A percentile compares a stretch with the other conserved stretches of the same genome.
phyloP scores from a whole-genome alignment of 1,140 invertebrate genomes.

The Papilio xuthus region DNA sequence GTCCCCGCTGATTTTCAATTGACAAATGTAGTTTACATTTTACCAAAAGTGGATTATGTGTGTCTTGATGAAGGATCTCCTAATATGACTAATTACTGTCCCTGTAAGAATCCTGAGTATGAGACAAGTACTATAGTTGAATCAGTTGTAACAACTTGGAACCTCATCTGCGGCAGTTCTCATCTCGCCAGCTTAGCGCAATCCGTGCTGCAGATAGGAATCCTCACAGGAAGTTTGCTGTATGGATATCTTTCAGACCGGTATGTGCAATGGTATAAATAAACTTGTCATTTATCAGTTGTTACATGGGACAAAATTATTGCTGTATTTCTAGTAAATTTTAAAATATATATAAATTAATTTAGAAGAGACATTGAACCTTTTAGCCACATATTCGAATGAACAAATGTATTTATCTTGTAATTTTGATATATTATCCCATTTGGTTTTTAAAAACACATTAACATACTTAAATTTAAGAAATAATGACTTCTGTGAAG shows the following conservation, averaged over 20 bases:
- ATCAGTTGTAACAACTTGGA: slow-evolving; percentile 80
- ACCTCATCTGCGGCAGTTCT: slow-evolving; percentile 76
- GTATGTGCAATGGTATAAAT: slow-evolving; percentile 48
- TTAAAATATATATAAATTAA: no score
- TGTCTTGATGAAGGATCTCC: slow-evolving; percentile 77
- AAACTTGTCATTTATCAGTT: no score
- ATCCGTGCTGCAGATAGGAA: slow-evolving; percentile 80
- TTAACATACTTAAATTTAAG: background rate
- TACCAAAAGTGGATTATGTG: slow-evolving; percentile 83
- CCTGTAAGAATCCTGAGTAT: slow-evolving; percentile 71
- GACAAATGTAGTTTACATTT: slow-evolving; percentile 85
- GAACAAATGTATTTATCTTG: no score
- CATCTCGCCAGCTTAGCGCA: slow-evolving; percentile 78
- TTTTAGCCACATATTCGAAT: no score
- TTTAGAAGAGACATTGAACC: no score
- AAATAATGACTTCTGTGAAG: slow-evolving; percentile 25
- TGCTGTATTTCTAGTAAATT: no score
- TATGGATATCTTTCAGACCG: slow-evolving; percentile 80
- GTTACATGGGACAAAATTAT: no score
- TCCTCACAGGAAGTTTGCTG: slow-evolving; percentile 77
- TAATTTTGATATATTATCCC: no score
- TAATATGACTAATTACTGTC: slow-evolving; percentile 69
- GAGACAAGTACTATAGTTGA: slow-evolving; percentile 72
- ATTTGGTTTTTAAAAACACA: no score
- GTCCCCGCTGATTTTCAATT: slow-evolving; percentile 87